Conservation (phyloP, 2,797 vertebrate genomes). For the Rachycentron canadum region DNA sequence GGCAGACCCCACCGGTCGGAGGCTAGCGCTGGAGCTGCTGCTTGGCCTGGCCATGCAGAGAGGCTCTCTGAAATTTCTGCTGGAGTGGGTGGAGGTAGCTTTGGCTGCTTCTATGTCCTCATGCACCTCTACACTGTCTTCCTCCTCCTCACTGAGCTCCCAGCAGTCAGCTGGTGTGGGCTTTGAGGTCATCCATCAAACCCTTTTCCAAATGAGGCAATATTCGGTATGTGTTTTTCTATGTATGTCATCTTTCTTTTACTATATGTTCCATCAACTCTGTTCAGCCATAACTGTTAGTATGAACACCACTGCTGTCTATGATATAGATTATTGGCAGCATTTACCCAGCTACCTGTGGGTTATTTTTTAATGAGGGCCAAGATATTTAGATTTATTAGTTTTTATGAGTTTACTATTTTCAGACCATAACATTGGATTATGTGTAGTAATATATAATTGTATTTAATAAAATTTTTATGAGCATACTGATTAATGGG, state of each 20-base stretch:
- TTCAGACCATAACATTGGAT: slow-evolving; percentile 3
- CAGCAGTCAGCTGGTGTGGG: slow-evolving; percentile 79
- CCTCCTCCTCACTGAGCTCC: slow-evolving; percentile 67
- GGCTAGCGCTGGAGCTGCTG: slow-evolving; percentile 86
- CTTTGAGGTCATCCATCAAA: slow-evolving; percentile 86
- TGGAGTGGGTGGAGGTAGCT: slow-evolving; percentile 90
- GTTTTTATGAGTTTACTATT: slow-evolving; percentile 8
- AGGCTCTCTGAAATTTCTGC: slow-evolving; percentile 87
- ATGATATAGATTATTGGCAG: not conserved
- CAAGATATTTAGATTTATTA: not conserved
- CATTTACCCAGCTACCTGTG: not conserved
- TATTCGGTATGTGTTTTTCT: slow-evolving; percentile 81
- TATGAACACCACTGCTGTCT: not conserved
- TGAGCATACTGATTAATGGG: slow-evolving; percentile 23
- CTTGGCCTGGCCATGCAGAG: slow-evolving; percentile 87
- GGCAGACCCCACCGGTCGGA: slow-evolving; percentile 83
- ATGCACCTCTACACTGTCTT: slow-evolving; percentile 62
- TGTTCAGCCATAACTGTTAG: not conserved
- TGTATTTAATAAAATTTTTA: slow-evolving; percentile 14
- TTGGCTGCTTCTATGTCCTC: slow-evolving; percentile 83
- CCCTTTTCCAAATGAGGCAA: slow-evolving; percentile 88
- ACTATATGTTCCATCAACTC: not conserved
- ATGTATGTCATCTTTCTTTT: slow-evolving; percentile 1
- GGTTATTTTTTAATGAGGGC: not conserved
- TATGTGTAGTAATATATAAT: not conserved